Base-by-base conservation (phyloP, 2,888 invertebrate species). In the Perizoma affinitatum region DNA sequence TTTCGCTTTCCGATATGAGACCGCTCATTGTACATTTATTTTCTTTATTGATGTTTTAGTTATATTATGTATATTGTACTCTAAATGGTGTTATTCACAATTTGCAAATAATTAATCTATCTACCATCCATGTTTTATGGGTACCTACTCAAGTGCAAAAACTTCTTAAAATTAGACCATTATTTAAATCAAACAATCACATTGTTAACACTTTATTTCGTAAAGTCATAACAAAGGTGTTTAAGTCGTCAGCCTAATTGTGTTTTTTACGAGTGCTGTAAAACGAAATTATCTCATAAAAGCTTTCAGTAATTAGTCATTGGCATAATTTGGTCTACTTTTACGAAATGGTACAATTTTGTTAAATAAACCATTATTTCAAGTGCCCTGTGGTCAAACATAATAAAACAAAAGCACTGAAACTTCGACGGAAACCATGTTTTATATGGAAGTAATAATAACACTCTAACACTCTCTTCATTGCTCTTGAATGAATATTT, bases 261-360 rank as follows among this genome's bases (percentile, higher is more conserved):
- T 54, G 38, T 63, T 71, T 60, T 71, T 72, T 70, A 72, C 53
- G 66, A 66, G 63, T 60, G 58, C n/a, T 46, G 49, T 69, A 66
- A 68, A 71, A 68, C 53, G 4, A 49, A 52, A 67, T 51, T 35
- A 54, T 40, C 22, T 33, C 52, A 56, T 44, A 46, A 69, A 65
- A 43, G 45, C 49, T 66, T 63, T 64, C 50, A 67, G 64, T 63
- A 56, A 71, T 68, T 68, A 68, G 58, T 46, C 38, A 42, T 59
- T 38, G 46, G 54, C 47, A 54, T 51, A 54, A 54, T 52, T 60
- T 50, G 42, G 22, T 41, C 33, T 60, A 51, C 46, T 54, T 54
- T 42, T 50, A 38, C 36, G 6, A 41, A 41, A 36, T n/a, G 33
- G 33, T 9, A 33, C 42, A 47, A n/a, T 51, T 46, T 47, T 46